These are phyloP conservation scores for Rhynchophorus ferrugineus DNA, from an alignment of 1,140 invertebrate genomes.

Conservation along the genomic window DNA sequence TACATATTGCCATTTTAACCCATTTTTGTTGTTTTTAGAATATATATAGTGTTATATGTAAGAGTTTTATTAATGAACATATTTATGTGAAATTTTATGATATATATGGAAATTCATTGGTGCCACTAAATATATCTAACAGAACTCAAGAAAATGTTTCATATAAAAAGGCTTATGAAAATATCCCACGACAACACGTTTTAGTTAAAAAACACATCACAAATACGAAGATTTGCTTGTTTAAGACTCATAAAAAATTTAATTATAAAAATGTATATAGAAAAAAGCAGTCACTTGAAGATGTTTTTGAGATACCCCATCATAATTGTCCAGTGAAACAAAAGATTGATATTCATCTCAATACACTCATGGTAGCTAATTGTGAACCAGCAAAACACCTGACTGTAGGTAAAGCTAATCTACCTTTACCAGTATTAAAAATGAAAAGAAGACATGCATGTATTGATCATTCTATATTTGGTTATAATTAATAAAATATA, in stretches of 20 bases:
- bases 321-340: constrained; percentile 12
- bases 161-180: not conserved
- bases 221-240: no score
- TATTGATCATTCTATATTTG: constrained; percentile 30
- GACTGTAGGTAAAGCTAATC: constrained; percentile 31
- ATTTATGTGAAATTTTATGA: constrained; percentile 15
- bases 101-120: constrained; percentile 16
- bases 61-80: constrained; percentile 7
- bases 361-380: no score
- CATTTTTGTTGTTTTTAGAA: constrained; percentile 19
- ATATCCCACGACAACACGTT: constrained; percentile 2
- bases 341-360: not conserved
- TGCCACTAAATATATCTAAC: constrained; percentile 17
- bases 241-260: constrained; percentile 30
- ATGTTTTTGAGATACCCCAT: constrained; percentile 27
- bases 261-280: no score
- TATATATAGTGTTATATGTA: constrained; percentile 24
- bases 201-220: not conserved
- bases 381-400: no score
- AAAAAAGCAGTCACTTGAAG: no score
- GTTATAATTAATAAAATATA: constrained; percentile 28
- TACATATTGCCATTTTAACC: no score
- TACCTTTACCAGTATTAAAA: constrained; percentile 30
- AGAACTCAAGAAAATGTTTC: not conserved
- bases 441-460: constrained; percentile 19